Base-by-base conservation (phyloP, 2,888 invertebrate species). In the Drosophila ezoana region DNA sequence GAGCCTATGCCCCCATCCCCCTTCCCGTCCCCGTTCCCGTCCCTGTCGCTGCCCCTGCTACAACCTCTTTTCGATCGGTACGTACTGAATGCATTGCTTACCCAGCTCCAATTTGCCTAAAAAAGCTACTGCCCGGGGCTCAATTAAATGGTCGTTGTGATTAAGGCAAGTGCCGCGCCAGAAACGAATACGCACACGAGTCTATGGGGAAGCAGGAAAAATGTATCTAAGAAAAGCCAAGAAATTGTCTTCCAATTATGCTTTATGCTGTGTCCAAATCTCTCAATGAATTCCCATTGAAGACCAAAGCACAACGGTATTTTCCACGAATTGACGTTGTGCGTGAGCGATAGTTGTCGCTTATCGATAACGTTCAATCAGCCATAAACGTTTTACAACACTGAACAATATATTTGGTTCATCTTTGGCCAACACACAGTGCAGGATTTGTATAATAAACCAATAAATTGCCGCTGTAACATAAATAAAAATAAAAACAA, bases 91-190 rank as follows among this genome's bases (percentile, higher is more conserved):
- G 72, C 71, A 72, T 48, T 70, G 54, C 69, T 40, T 37, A 35
- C 20, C 43, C 52, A 49, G 58, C 45, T 54, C 44, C 70, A 54
- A 65, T 75, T 71, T 60, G 60, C 41, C 57, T 43, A 58, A 40
- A 49, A 60, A 51, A 60, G 64, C 57, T 63, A 48, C 38, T 40
- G 40, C 47, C 32, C 38, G 57, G 41, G 18, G 33, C 47, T 51
- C 66, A 61, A 70, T 73, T 75, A 75, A 65, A 38, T 49, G 60
- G 20, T 52, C 51, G 54, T 59, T 59, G 72, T 71, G 59, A 71
- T 59, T 71, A 64, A 58, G 64, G 48, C 70, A 23, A 23, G 5
- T 23, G 64, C 64, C 63, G 51, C 35, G 58, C 54, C 45, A 54
- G 69, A 52, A 52, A 35, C 40, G 28, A 51, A 49, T 20, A 14